Evolutionary conservation across 2,888 invertebrate species (phyloP), one percentile per base, ranked within the genome.

Genomic region (Xanthia icteritia): DNA sequence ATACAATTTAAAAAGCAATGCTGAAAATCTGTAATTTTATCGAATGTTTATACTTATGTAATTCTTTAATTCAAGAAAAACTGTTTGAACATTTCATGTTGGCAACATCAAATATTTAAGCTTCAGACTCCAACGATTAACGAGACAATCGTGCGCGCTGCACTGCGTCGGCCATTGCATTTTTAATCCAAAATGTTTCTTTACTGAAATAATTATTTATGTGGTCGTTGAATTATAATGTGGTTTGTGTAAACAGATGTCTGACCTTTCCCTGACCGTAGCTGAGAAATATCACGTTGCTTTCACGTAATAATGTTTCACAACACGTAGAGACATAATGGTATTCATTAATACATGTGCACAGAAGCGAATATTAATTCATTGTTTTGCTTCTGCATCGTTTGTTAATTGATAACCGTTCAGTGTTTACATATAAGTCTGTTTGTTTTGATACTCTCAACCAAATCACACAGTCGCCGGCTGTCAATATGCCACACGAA

Each of bases 41-140:
- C 17, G 8, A 51, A 9, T 73, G 61, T n/a, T n/a, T 60, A 2
- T 6, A 6, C 6, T 20, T 11, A 54, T 17, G 5, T 64, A 36
- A 64, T 79, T 60, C 1, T 61, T 23, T 27, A 79, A 27, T 68
- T 56, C 27, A 78, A 61, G 45, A 64, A 61, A 73, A 61, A 56
- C 11, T 4, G n/a, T 42, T 36, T 42, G 4, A 27, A 60, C 27
- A 60, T 65, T 58, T 75, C 31, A 20, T 65, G 54, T 76, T 82
- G 77, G 77, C 77, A 82, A 70, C 70, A 71, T 77, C 61, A 82
- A 81, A 67, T 81, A 81, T 81, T 71, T 82, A 66, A 51, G 54
- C 45, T 31, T 51, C 66, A 63, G 54, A 51, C 56, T 71, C 48
- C 11, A 42, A 58, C 51, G 45, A 83, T 64, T 60, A 77, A 77